A percentile compares a stretch with the other conserved stretches of the same genome.
These are phyloP conservation scores for Rattus norvegicus DNA, from an alignment of 2,113 vertebrate genomes.

Conservation along the genomic window GRCr8 NC_086019.1:18936001-18936500, in stretches of 20 bases:
- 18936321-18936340: not conserved
- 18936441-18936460: no score
- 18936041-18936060: not conserved
- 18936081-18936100: not conserved
- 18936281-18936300: not conserved
- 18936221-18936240: not conserved
- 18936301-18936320: rapidly evolving
- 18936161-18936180: not conserved
- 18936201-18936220: not conserved
- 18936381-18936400: not conserved
- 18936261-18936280: not conserved
- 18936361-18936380: not conserved
- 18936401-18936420: no score
- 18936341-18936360: not conserved
- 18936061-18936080: not conserved
- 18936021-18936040: not conserved
- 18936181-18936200: not conserved
- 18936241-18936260: not conserved
- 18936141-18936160: not conserved
- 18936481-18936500: no score
- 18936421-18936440: no score
- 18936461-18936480: no score
- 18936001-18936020: not conserved
- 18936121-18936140: not conserved
- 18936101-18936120: not conserved